Conservation (phyloP, 2,888 invertebrate genomes). For the Drosophila demipolita region DNA sequence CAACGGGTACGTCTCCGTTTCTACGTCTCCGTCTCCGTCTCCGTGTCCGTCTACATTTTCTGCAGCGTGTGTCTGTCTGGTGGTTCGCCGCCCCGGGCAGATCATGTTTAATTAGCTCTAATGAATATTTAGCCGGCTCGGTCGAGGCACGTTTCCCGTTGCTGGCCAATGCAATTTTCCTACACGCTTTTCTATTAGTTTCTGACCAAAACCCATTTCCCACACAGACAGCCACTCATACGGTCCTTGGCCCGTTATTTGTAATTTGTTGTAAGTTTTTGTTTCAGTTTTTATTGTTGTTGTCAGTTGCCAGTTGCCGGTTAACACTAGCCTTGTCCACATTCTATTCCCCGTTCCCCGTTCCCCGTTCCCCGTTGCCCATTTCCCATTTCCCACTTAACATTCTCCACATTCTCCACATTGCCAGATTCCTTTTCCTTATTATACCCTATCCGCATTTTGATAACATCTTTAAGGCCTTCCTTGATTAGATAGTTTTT, state of each 20-base stretch:
- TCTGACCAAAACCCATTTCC: constrained; percentile 19
- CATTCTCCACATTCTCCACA: neutral
- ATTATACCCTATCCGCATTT: constrained; percentile 8
- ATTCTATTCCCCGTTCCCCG: constrained; percentile 1
- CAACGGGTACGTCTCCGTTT: constrained; percentile 2
- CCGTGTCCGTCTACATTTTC: constrained; percentile 1
- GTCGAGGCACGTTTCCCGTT: constrained; percentile 46
- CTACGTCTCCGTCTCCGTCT: neutral
- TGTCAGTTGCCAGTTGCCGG: constrained; percentile 60
- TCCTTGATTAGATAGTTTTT: neutral
- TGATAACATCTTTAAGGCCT: neutral
- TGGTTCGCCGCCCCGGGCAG: constrained; percentile 48
- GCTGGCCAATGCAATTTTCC: constrained; percentile 64
- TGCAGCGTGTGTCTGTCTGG: constrained; percentile 2
- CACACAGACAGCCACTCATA: constrained; percentile 43
- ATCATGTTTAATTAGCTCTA: constrained; percentile 79
- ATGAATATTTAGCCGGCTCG: constrained; percentile 73
- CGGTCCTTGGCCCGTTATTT: constrained; percentile 70
- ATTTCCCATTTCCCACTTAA: neutral
- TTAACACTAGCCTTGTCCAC: constrained; percentile 35
- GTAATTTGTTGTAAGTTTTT: constrained; percentile 77
- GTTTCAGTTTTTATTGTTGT: constrained; percentile 75
- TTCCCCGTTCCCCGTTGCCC: no score
- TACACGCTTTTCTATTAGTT: constrained; percentile 70
- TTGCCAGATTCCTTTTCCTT: constrained; percentile 19